phyloP scores from a whole-genome alignment of 1,140 invertebrate species.

The Lucilia sericata region DNA sequence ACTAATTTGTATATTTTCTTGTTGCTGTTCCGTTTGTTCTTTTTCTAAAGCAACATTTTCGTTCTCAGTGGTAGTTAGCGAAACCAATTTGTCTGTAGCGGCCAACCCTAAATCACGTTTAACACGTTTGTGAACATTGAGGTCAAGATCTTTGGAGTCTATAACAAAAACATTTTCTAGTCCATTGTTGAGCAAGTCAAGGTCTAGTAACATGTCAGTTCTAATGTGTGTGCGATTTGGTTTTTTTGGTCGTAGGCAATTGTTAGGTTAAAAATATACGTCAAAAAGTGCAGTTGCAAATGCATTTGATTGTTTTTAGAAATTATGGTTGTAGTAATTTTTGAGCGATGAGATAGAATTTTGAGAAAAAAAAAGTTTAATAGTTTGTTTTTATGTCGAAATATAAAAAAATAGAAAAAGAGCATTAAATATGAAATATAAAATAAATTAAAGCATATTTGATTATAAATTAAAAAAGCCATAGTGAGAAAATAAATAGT shows the following conservation, averaged over 20 bases:
- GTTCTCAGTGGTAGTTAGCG: not conserved
- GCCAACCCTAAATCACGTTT: slow-evolving; percentile 33
- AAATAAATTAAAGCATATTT: slow-evolving; percentile 18
- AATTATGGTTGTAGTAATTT: slow-evolving; percentile 27
- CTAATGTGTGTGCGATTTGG: not conserved
- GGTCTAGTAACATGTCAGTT: slow-evolving; percentile 15
- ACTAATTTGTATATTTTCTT: not conserved
- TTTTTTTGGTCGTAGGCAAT: not conserved
- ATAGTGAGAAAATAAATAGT: slow-evolving; percentile 19
- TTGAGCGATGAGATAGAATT: slow-evolving; percentile 4
- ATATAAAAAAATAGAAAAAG: slow-evolving; percentile 50
- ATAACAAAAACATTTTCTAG: slow-evolving; percentile 30
- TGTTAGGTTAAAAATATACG: slow-evolving; percentile 9
- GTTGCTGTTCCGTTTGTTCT: not conserved
- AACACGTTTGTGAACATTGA: slow-evolving; percentile 25
- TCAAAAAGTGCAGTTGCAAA: slow-evolving; percentile 33
- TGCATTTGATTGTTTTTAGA: slow-evolving; percentile 30
- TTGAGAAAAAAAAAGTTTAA: not conserved
- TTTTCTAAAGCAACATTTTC: not conserved
- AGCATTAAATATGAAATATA: slow-evolving; percentile 48
- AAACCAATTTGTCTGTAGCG: not conserved
- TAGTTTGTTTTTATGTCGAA: not conserved
- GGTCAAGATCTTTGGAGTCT: slow-evolving; percentile 42
- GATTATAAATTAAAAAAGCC: slow-evolving; percentile 31
- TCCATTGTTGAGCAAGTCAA: slow-evolving; percentile 43